phyloP scores from a whole-genome alignment of 2,888 invertebrate species.

The Perizoma flavofasciatum region DNA sequence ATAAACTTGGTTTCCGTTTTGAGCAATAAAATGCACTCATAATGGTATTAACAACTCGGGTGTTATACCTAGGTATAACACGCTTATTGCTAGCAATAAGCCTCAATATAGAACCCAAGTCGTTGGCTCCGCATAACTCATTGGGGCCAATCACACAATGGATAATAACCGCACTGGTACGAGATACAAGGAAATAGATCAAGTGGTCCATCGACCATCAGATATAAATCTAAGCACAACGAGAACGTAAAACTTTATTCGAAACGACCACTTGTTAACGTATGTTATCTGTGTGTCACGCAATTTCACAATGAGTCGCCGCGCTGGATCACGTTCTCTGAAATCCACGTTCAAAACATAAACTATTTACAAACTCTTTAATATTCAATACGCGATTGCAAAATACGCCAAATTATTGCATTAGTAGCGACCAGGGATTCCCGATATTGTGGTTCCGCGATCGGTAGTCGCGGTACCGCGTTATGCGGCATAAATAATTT shows the following conservation, averaged over 20 bases:
- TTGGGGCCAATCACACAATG: slow-evolving; percentile 9
- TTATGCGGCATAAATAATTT: slow-evolving; percentile 84
- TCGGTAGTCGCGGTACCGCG: slow-evolving; percentile 72
- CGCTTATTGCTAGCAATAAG: too few species aligned
- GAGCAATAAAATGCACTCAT: slow-evolving; percentile 48
- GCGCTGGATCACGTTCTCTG: slow-evolving; percentile 77
- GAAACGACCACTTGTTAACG: slow-evolving; percentile 75
- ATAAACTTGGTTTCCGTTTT: slow-evolving; percentile 55
- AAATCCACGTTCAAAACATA: slow-evolving; percentile 80
- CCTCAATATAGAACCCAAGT: slow-evolving; percentile 27
- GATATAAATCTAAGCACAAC: slow-evolving; percentile 71
- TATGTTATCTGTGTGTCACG: slow-evolving; percentile 71
- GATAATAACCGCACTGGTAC: slow-evolving; percentile 1
- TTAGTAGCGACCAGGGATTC: slow-evolving; percentile 83
- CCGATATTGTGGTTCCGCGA: slow-evolving; percentile 83
- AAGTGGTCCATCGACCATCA: slow-evolving; percentile 60
- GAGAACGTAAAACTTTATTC: slow-evolving; percentile 72
- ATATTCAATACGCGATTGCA: slow-evolving; percentile 83
- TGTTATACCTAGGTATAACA: slow-evolving; percentile 30
- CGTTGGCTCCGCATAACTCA: slow-evolving; percentile 1
- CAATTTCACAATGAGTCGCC: slow-evolving; percentile 74
- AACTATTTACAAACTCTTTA: slow-evolving; percentile 82
- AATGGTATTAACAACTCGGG: slow-evolving; percentile 34
- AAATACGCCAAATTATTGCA: slow-evolving; percentile 84
- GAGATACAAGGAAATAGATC: slow-evolving; percentile 45